Conservation (phyloP, 1,140 invertebrate species). For the roundworm (Caenorhabditis elegans) region DNA sequence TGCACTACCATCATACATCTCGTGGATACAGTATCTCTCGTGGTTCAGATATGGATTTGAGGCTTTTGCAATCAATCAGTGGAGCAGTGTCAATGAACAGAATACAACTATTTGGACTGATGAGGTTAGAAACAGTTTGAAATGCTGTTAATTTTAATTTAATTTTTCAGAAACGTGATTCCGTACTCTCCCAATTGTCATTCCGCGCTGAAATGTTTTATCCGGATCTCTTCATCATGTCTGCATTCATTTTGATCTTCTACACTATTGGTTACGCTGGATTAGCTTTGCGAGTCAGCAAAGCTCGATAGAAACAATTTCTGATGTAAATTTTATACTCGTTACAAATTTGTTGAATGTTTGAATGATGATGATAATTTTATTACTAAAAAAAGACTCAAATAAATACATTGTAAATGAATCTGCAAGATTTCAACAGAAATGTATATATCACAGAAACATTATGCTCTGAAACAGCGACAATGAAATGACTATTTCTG, state of each 20-base stretch:
- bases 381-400: too few species aligned
- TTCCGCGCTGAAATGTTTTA: conserved; percentile 52
- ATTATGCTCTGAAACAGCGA: not conserved
- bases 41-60: conserved; percentile 66
- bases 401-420: too few species aligned
- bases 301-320: conserved; percentile 48
- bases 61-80: conserved; percentile 63
- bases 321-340: not conserved
- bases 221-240: conserved; percentile 53
- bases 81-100: conserved; percentile 48
- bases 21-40: conserved; percentile 62
- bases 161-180: conserved; percentile 22
- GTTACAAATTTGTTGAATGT: not conserved
- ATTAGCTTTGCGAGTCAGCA: conserved; percentile 52
- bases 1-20: conserved; percentile 55
- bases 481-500: not conserved
- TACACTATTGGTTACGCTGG: conserved; percentile 61
- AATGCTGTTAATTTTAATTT: too few species aligned
- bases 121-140: not conserved
- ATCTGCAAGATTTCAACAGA: too few species aligned
- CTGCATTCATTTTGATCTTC: conserved; percentile 52
- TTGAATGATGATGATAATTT: too few species aligned
- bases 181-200: conserved; percentile 51
- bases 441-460: not conserved
- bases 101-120: conserved; percentile 27